A percentile compares a stretch with the other conserved stretches of the same genome.
Conservation (phyloP, 2,113 vertebrate species). For the Caracal caracal region DNA sequence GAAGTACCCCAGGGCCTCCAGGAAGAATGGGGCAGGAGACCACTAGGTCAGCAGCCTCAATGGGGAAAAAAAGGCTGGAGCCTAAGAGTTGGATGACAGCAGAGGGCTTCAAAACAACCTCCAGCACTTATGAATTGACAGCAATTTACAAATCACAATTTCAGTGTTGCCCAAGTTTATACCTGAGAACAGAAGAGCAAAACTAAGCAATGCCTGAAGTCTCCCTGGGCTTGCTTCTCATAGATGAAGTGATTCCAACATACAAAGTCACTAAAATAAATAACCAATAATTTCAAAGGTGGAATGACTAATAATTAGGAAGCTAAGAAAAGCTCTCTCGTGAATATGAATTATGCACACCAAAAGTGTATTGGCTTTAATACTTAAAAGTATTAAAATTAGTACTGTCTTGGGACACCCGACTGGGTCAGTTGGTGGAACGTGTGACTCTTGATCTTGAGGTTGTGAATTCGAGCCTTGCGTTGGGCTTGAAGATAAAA, state of each 20-base stretch:
- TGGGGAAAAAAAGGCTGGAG: neutral
- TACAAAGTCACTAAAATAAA: neutral
- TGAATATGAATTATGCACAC: conserved; percentile 42
- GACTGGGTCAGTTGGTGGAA: neutral
- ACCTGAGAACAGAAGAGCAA: neutral
- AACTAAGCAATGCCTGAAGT: neutral
- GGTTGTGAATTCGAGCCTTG: neutral
- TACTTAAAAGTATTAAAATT: conserved; percentile 43
- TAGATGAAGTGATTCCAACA: neutral
- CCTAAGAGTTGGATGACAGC: rapidly evolving
- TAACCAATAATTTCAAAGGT: neutral
- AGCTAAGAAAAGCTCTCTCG: neutral
- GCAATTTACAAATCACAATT: neutral
- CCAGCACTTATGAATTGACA: neutral
- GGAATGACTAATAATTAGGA: conserved; percentile 32
- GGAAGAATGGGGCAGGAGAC: neutral
- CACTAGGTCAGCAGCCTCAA: neutral
- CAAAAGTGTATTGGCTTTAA: conserved; percentile 34
- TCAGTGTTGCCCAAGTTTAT: neutral
- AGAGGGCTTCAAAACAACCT: neutral
- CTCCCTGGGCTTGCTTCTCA: neutral
- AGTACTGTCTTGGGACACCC: neutral
- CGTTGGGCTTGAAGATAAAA: neutral
- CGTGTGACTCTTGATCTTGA: neutral
- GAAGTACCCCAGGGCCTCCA: neutral